Base-by-base conservation (phyloP, 2,888 invertebrate species). In the Agriopis aurantiaria region DNA sequence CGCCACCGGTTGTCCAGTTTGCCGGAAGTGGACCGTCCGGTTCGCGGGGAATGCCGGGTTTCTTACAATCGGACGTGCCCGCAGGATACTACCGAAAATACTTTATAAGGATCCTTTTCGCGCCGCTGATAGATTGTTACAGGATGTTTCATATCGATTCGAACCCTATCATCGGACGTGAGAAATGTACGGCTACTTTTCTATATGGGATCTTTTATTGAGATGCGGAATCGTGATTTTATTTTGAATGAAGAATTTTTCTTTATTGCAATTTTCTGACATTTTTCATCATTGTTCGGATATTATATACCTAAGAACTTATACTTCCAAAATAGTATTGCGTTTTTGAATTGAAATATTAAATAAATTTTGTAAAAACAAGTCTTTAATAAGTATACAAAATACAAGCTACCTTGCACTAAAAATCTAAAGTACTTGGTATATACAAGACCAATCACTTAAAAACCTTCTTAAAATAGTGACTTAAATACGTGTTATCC, bases 131-230 rank as follows among this genome's bases (percentile, higher is more conserved):
- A 87, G 87, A 88, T 88, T 86, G 87, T 84, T 83, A 80, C 83
- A 85, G 87, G 88, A 88, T 85, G 83, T 83, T 88, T 85, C 83
- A 84, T 86, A 88, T 88, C 86, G 85, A 88, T 88, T 88, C 80
- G 78, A 80, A 81, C 78, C 82, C 78, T 81, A 83, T 80, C 80
- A 82, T 79, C 78, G 75, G 75, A 78, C 70, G 79, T 79, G 78
- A 84, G 79, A 79, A 79, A 80, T 81, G 74, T 80, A 75, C 53
- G 63, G 66, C 65, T 63, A 69, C 69, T 72, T 66, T 64, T 55
- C 68, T 60, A 59, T 63, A 63, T 59, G 58, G 49, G 66, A 59
- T 63, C 63, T 63, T 66, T 66, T 71, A 71, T 71, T 71, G 66
- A 64, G 63, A 71, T 71, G 65, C 66, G 66, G 63, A 71, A 55